Evolutionary conservation across 1,140 invertebrate genomes (phyloP), one percentile per base, ranked within the genome.

Genomic region (Monomorium pharaonis): DNA sequence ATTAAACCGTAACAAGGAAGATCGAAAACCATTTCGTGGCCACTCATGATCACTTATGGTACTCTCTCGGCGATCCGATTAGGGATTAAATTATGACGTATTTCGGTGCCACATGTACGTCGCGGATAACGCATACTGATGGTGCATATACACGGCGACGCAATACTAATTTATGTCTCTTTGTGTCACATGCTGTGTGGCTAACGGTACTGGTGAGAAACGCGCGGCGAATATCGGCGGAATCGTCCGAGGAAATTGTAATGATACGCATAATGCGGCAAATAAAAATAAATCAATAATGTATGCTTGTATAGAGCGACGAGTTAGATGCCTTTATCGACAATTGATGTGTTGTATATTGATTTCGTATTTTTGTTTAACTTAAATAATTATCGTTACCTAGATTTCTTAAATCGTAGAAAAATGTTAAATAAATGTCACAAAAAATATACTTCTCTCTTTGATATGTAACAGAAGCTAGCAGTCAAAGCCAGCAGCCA

Each of bases 71-170:
- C 63, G 54, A 89, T 85, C 88, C 88, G 88, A 89, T 89, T 89
- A 89, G 72, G 44, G 88, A 76, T 88, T 89, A 89, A 89, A 89
- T 88, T 89, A 89, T 89, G 88, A 89, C 87, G 65, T 88, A 88
- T 89, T 88, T 81, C 75, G 47, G 54, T 58, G 74, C 75, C 75
- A 76, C 75, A 70, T 78, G 81, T 78, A 88, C 86, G 51, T 72
- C 81, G 84, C 67, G 88, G 86, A 85, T 89, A 88, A 89, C 81
- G 86, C 74, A 88, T 85, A 60, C 81, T 80, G 86, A 89, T 85
- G 63, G 86, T 84, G 33, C 74, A 37, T 70, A 70, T 56, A 44
- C 37, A 37, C 76, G 42, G 62, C 47, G 74, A 51, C 83, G 58
- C 58, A 18, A 88, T 85, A 63, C 72, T 88, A 89, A 89, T 89